These are phyloP conservation scores for Melanostoma mellinum DNA, from an alignment of 2,888 invertebrate species.

Conservation along the genomic window DNA sequence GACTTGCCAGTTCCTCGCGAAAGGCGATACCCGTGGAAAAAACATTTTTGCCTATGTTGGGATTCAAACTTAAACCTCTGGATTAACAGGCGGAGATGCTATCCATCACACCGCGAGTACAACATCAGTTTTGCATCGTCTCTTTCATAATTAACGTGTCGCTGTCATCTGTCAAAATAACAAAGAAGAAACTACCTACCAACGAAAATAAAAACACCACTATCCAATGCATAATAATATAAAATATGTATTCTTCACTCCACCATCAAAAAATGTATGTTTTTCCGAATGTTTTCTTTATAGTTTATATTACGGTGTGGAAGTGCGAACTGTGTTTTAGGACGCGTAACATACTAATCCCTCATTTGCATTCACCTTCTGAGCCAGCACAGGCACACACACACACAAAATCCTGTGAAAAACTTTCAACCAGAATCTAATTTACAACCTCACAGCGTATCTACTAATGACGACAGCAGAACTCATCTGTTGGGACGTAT, in stretches of 20 bases:
- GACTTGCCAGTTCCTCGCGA: no score
- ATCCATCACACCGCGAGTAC: no score
- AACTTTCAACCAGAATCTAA: slow-evolving; percentile 58
- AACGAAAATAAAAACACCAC: background rate
- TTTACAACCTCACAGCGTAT: slow-evolving; percentile 54
- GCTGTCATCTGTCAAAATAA: slow-evolving; percentile 54
- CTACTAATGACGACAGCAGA: slow-evolving; percentile 63
- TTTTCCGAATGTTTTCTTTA: background rate
- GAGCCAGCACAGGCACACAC: slow-evolving; percentile 5
- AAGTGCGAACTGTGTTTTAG: no score
- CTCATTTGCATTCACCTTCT: slow-evolving; percentile 15
- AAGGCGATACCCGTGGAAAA: no score
- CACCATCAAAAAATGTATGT: slow-evolving; percentile 19
- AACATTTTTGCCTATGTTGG: no score
- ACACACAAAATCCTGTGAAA: slow-evolving; percentile 15
- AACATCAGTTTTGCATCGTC: background rate
- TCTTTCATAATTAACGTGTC: slow-evolving; percentile 11
- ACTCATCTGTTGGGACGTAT: slow-evolving; percentile 51
- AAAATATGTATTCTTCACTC: slow-evolving; percentile 5
- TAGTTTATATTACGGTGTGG: background rate
- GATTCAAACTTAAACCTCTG: no score
- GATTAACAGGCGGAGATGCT: no score
- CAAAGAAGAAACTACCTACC: slow-evolving; percentile 28
- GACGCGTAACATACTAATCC: slow-evolving; percentile 11
- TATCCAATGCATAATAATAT: background rate